Base-by-base conservation (phyloP, 1,140 invertebrate species). In the Calephelis virginiensis region DNA sequence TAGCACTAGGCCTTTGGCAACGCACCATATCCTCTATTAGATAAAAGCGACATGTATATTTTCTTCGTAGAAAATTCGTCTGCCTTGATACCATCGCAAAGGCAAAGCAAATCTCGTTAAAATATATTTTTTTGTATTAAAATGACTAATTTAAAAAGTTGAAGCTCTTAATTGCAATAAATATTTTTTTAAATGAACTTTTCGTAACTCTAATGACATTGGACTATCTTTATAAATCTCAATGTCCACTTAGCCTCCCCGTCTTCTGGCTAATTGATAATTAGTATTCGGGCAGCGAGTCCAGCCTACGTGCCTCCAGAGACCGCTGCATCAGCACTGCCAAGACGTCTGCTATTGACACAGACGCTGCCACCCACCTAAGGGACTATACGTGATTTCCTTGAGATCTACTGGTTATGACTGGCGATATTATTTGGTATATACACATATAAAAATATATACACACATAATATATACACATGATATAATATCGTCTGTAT, bases 231-330 rank as follows among this genome's bases (percentile, higher is more conserved):
- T 59, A 59, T 11, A 59, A 59, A 59, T 59, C 53, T 28, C 53
- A 59, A 14, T 59, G 60, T 61, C 65, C 66, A 68, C 61, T 68
- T 68, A 68, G 62, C 65, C 60, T 48, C 69, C 71, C 71, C 45
- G 69, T 70, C 71, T 68, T 61, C 66, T 56, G 61, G 74, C 78
- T 83, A 82, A 80, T 82, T 81, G 76, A 78, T 83, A 85, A 83
- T 85, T 83, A 85, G 81, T 80, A 85, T 85, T 79, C 82, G 64
- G 69, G 50, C 63, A 61, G 62, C 69, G 71, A 61, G 76, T 82
- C 76, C 81, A 69, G 81, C 78, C 81, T 78, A 81, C 82, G 80
- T 78, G 80, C 72, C 66, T 28, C 49, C 17, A 47, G 48, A 63
- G 49, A 53, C 13, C 50, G 50, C 50, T 56, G 50, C 50, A 56